Evolutionary conservation across 2,113 vertebrate species (phyloP).

Genomic region (Pantherophis guttatus): DNA sequence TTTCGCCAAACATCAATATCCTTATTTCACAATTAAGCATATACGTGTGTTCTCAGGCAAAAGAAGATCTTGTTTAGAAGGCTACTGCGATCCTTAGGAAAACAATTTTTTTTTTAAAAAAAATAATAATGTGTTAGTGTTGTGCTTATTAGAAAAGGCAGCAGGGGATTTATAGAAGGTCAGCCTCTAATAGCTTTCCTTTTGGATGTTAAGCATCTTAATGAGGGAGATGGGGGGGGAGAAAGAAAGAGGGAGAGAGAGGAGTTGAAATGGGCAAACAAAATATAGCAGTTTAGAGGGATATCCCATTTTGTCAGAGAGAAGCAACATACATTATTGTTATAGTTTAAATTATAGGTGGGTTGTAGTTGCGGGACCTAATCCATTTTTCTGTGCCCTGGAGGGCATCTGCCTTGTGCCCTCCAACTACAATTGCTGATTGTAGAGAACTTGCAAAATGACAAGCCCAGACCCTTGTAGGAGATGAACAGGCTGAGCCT

Average conservation of each 20-base stretch:
- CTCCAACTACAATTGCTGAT: background rate
- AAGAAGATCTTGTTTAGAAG: constrained; percentile 29
- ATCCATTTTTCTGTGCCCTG: background rate
- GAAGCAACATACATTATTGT: background rate
- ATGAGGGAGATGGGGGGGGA: background rate
- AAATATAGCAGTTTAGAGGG: background rate
- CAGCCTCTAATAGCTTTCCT: constrained; percentile 12
- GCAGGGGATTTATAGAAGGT: constrained; percentile 22
- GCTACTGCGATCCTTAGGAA: constrained; percentile 38
- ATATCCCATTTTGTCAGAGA: background rate
- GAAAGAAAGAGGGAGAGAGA: background rate
- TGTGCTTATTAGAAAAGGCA: constrained; percentile 43
- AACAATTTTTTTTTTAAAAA: background rate
- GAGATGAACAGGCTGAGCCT: background rate
- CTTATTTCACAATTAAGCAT: constrained; percentile 54
- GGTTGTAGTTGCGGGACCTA: background rate
- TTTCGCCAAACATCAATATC: constrained; percentile 1
- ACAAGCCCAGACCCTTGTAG: background rate
- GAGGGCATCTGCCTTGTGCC: background rate
- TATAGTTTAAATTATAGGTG: background rate
- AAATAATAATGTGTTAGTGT: constrained; percentile 18
- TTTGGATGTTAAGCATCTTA: constrained; percentile 21
- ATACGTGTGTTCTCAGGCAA: constrained; percentile 21
- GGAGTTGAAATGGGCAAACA: background rate
- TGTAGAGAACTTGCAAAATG: background rate